These are phyloP conservation scores for Peromyscus polionotus DNA, from an alignment of 2,113 vertebrate species.

Conservation along the genomic window DNA sequence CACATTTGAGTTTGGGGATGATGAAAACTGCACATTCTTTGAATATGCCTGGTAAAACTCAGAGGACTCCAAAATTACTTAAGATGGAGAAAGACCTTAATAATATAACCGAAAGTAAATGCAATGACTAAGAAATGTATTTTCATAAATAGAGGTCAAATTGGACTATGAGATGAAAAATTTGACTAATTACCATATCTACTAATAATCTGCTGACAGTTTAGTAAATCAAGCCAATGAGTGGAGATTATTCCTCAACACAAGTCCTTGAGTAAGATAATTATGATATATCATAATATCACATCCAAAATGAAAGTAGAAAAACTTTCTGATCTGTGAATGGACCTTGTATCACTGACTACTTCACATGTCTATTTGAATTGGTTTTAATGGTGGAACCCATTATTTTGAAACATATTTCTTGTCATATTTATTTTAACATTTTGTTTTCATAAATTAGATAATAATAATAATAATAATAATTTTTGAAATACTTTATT, in stretches of 20 bases:
- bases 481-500: neutral
- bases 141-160: neutral
- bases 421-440: neutral
- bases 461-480: neutral
- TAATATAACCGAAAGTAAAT: neutral
- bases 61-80: neutral
- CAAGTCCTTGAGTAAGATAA: neutral
- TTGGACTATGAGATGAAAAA: neutral
- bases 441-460: neutral
- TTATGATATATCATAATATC: neutral
- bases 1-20: neutral
- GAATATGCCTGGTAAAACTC: neutral
- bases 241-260: neutral
- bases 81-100: constrained; percentile 4
- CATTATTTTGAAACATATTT: neutral
- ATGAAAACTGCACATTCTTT: constrained; percentile 50
- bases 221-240: neutral
- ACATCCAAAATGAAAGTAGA: neutral
- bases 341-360: neutral
- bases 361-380: neutral
- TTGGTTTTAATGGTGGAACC: neutral
- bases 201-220: neutral
- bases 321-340: neutral
- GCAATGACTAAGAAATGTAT: neutral
- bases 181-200: neutral